Evolutionary conservation across 2,797 vertebrate species (phyloP), one percentile per base, ranked within the genome.

Genomic region (Sparus aurata): DNA sequence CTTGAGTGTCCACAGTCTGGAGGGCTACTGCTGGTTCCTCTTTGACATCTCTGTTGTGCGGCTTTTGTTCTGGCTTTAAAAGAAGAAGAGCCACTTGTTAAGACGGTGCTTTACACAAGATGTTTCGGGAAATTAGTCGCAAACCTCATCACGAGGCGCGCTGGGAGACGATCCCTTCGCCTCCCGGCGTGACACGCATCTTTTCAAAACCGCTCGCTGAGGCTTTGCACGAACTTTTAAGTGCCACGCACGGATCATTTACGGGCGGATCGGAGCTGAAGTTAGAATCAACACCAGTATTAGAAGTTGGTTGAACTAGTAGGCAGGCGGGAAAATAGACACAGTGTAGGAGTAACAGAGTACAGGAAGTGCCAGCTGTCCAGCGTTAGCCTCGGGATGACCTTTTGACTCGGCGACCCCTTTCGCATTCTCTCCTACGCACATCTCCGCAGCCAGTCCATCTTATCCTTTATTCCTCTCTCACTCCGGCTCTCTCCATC

Each of bases 261-360:
- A 23, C 41, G 60, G 75, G 79, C 15, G 18, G 25, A 84, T 82
- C 16, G 2, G 27, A 54, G 60, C 43, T 61, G 57, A 70, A 75
- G 61, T 63, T 73, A 27, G 49, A 77, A 62, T 74, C 27, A 60
- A 81, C 79, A 43, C 54, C 67, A 62, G 77, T n/a, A 38, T 72
- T 64, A 79, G 52, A 67, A 81, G 77, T 81, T 30, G 64, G 30
- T 70, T 38, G 55, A 50, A 89, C 52, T 58, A 77, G 78, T 63
- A 49, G 41, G 58, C 83, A 60, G 77, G 60, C 66, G 80, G 59
- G 27, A 77, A 83, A 83, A 89, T 52, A 75, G 69, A 75, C 54
- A 47, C n/a, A 50, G 83, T 79, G 87, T 85, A 82, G 88, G 84
- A 88, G 85, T 87, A 80, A 71, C 55, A 69, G 69, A 81, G 73